A percentile compares a stretch with the other conserved stretches of the same genome.
Conservation (phyloP, 2,113 vertebrate genomes). For the Heloderma charlesbogerti region DNA sequence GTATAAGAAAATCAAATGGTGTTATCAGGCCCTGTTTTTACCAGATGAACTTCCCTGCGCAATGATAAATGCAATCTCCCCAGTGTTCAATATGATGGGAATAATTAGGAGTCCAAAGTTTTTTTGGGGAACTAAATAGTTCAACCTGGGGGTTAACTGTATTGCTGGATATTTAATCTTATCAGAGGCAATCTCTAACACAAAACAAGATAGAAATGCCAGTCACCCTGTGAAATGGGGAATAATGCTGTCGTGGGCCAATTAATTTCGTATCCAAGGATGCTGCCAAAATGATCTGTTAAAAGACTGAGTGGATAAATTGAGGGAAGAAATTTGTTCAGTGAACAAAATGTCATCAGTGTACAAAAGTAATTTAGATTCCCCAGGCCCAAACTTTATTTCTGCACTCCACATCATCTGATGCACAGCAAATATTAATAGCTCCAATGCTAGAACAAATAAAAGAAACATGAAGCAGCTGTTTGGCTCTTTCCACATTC, state of each 20-base stretch:
- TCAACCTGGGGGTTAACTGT: slow-evolving; percentile 56
- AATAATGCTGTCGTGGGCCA: slow-evolving; percentile 46
- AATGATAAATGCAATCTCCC: slow-evolving; percentile 63
- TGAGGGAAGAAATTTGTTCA: slow-evolving; percentile 29
- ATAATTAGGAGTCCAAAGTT: slow-evolving; percentile 63
- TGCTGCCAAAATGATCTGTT: slow-evolving; percentile 32
- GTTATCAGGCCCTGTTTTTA: slow-evolving; percentile 50
- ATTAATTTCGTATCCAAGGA: slow-evolving; percentile 52
- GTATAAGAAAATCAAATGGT: slow-evolving; percentile 47
- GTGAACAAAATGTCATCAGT: slow-evolving; percentile 43
- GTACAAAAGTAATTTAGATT: slow-evolving; percentile 38
- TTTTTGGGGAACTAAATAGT: slow-evolving; percentile 60
- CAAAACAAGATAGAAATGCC: slow-evolving; percentile 48
- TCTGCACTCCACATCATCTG: neutral
- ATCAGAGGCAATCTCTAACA: slow-evolving; percentile 56
- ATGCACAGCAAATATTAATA: slow-evolving; percentile 4
- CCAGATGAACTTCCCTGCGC: slow-evolving; percentile 55
- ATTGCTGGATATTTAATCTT: slow-evolving; percentile 61
- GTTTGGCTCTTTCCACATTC: neutral
- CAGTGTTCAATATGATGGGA: slow-evolving; percentile 49
- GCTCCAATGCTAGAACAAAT: slow-evolving; percentile 50
- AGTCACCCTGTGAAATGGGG: slow-evolving; percentile 40
- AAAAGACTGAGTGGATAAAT: slow-evolving; percentile 37
- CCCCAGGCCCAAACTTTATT: slow-evolving; percentile 35
- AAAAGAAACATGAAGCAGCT: slow-evolving; percentile 26